Conservation (phyloP, 2,113 vertebrate genomes). For the Anoplopoma fimbria region DNA sequence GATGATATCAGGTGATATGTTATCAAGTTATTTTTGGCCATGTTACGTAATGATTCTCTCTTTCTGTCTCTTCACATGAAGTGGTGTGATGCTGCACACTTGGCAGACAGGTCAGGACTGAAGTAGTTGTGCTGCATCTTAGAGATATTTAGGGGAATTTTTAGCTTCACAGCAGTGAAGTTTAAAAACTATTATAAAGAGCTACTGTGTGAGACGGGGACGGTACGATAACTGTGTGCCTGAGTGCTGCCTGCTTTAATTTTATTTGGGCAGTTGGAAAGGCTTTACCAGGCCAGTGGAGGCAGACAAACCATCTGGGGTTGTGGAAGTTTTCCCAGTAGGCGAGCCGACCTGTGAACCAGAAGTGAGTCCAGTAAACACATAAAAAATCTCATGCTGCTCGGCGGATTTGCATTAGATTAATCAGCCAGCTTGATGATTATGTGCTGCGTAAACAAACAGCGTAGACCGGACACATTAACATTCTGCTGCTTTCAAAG, state of each 20-base stretch:
- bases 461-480: neutral
- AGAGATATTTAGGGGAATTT: slow-evolving; percentile 20
- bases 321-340: slow-evolving; percentile 46
- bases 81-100: slow-evolving; percentile 29
- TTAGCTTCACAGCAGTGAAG: slow-evolving; percentile 7
- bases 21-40: slow-evolving; percentile 57
- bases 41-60: slow-evolving; percentile 54
- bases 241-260: neutral
- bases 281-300: slow-evolving; percentile 17
- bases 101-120: slow-evolving; percentile 32
- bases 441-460: slow-evolving; percentile 9
- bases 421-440: slow-evolving; percentile 4
- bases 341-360: slow-evolving; percentile 22
- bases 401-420: slow-evolving; percentile 32
- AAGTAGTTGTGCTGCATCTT: slow-evolving; percentile 30
- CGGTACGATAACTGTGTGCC: neutral
- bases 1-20: slow-evolving; percentile 34
- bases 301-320: slow-evolving; percentile 49
- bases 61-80: slow-evolving; percentile 55
- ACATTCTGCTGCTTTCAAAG: slow-evolving; percentile 7
- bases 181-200: slow-evolving; percentile 10
- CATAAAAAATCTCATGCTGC: slow-evolving; percentile 29
- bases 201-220: neutral
- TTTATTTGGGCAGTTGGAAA: slow-evolving; percentile 15
- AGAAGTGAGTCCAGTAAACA: slow-evolving; percentile 24